Evolutionary conservation across 2,797 vertebrate species (phyloP).

Genomic region (Trichosurus vulpecula): DNA sequence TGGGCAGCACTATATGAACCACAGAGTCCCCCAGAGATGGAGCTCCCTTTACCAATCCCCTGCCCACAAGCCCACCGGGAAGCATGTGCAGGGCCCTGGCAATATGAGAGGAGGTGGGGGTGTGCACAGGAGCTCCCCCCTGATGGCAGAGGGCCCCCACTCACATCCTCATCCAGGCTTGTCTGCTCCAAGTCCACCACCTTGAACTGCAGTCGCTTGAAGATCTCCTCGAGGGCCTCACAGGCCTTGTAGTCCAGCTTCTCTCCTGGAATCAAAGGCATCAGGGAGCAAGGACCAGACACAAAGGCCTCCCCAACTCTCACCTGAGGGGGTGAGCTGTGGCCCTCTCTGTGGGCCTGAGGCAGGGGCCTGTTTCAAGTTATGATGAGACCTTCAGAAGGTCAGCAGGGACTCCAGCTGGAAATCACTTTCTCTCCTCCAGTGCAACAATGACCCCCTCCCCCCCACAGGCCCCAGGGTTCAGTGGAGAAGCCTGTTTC

Average conservation of each 20-base stretch:
- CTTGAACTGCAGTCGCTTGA: slow-evolving; percentile 96
- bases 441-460: background rate
- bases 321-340: too few species aligned
- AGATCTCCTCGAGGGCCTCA: slow-evolving; percentile 95
- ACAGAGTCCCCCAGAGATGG: background rate
- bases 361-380: too few species aligned
- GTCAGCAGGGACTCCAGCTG: background rate
- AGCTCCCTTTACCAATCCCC: background rate
- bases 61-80: background rate
- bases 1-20: too few species aligned
- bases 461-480: background rate
- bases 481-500: too few species aligned
- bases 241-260: slow-evolving; percentile 95
- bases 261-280: slow-evolving; percentile 86
- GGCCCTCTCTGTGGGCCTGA: background rate
- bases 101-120: background rate
- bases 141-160: slow-evolving; percentile 71
- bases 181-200: slow-evolving; percentile 95
- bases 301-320: background rate
- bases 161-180: slow-evolving; percentile 96
- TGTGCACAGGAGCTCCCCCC: background rate
- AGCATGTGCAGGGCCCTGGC: background rate
- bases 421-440: background rate
- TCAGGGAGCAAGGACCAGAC: accelerated
- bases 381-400: background rate